Evolutionary conservation across 1,140 invertebrate genomes (phyloP), one percentile per base, ranked within the genome.

Genomic region (Camponotus floridanus): DNA sequence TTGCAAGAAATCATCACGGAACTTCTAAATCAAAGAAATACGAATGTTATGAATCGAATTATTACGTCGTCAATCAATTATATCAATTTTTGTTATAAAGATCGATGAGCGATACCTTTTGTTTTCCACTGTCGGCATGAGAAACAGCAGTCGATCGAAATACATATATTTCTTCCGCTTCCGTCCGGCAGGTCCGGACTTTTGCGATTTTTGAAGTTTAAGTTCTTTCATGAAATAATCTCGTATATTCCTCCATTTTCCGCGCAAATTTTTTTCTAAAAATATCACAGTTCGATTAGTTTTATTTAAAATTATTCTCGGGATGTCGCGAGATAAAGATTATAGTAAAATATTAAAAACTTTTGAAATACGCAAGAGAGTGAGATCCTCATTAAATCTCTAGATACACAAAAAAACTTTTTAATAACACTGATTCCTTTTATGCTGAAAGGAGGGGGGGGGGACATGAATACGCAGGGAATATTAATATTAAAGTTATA

Each of bases 161-260:
- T 94, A 94, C 81, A 93, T 91, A 39, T 94, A 94, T 33, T 91
- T 93, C 78, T 92, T 94, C n/a, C 94, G 88, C 42, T 94, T 94
- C 0, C 91, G 85, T 1, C 86, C 88, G 11, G 86, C 78, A 6
- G 87, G 85, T 1, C 86, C 91, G 6, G 81, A 39, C 73, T 90
- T 88, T 18, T 87, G 79, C 0, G 88, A 81, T 51, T 91, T 92
- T 48, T 92, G 93, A 8, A 92, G 64, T 59, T 94, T 95, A 0
- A 94, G 71, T 65, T 94, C 94, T 62, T 95, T 95, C 73, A 93
- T 94, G 33, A 94, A 95, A 62, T 95, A 95, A 65, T 94, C 94
- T 7, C 94, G 88, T 36, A 94, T 94, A 31, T 95, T 94, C 73
- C 94, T 90, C 94, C 94, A 94, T 80, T 94, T 95, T 0, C 92